phyloP scores from a whole-genome alignment of 2,888 invertebrate species.

The Nudaria mundana region DNA sequence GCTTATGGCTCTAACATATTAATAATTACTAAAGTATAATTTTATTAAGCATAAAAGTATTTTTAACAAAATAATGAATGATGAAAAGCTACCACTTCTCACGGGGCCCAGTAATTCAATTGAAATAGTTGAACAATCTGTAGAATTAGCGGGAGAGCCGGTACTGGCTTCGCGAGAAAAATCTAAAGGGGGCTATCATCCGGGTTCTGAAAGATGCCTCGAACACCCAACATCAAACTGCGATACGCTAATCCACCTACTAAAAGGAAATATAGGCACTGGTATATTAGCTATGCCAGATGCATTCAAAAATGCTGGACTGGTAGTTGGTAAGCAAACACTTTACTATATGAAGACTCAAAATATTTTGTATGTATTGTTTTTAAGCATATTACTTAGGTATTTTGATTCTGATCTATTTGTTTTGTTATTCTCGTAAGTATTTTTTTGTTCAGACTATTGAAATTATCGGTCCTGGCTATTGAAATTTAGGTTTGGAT shows the following conservation, averaged over 20 bases:
- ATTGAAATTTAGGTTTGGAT: too few species aligned
- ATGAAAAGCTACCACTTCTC: slow-evolving; percentile 87
- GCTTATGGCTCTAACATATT: slow-evolving; percentile 29
- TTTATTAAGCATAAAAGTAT: slow-evolving; percentile 31
- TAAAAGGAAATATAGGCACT: slow-evolving; percentile 91
- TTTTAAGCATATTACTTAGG: too few species aligned
- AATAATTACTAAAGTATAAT: slow-evolving; percentile 28
- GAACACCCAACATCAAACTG: slow-evolving; percentile 91
- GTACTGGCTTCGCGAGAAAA: slow-evolving; percentile 49
- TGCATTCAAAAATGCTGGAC: slow-evolving; percentile 94
- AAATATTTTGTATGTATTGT: too few species aligned
- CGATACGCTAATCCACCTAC: slow-evolving; percentile 87
- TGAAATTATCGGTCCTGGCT: too few species aligned
- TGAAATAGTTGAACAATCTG: slow-evolving; percentile 58
- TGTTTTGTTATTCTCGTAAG: too few species aligned
- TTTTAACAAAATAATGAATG: slow-evolving; percentile 70
- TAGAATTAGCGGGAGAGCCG: slow-evolving; percentile 56
- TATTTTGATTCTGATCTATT: too few species aligned
- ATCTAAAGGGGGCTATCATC: slow-evolving; percentile 71
- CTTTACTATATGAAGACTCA: too few species aligned
- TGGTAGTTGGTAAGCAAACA: slow-evolving; percentile 85
- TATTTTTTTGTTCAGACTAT: too few species aligned
- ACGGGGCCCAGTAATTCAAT: slow-evolving; percentile 61
- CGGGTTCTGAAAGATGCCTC: slow-evolving; percentile 84
- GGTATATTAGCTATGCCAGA: slow-evolving; percentile 98